Percentiles rank a stretch among this genome's conserved stretches.
These are phyloP conservation scores for Heteromormyrus szaboi DNA, from an alignment of 2,797 vertebrate species.

Conservation along the genomic window DNA sequence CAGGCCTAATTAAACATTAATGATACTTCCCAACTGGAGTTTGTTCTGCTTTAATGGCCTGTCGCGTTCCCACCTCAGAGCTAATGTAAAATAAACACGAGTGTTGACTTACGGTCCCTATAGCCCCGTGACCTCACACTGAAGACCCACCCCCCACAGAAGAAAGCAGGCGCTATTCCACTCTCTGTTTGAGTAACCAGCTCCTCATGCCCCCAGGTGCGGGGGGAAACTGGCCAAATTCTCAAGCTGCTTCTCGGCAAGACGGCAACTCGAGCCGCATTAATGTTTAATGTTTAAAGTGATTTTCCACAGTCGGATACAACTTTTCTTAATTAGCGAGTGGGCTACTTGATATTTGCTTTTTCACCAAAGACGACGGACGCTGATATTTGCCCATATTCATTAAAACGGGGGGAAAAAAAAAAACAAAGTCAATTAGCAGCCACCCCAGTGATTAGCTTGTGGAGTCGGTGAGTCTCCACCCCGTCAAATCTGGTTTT, in stretches of 20 bases:
- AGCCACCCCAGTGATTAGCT: background rate
- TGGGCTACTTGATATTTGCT: background rate
- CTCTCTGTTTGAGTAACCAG: background rate
- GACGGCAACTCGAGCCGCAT: background rate
- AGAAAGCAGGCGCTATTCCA: background rate
- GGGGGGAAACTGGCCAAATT: background rate
- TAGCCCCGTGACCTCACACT: background rate
- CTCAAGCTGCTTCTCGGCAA: background rate
- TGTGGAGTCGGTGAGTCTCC: background rate
- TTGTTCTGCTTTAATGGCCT: conserved; percentile 12
- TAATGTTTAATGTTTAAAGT: background rate
- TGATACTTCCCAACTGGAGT: conserved; percentile 11
- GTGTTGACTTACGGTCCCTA: background rate
- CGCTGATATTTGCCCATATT: background rate
- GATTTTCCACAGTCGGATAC: background rate
- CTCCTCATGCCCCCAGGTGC: background rate
- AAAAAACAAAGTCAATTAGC: background rate
- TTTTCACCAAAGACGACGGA: background rate
- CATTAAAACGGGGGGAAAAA: background rate
- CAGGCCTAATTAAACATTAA: conserved; percentile 21
- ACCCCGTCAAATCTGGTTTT: background rate
- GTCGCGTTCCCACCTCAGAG: background rate
- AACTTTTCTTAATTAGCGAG: background rate
- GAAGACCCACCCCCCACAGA: background rate
- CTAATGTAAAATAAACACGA: background rate